phyloP scores from a whole-genome alignment of 1,140 invertebrate genomes.

The Tetranychus urticae region DNA sequence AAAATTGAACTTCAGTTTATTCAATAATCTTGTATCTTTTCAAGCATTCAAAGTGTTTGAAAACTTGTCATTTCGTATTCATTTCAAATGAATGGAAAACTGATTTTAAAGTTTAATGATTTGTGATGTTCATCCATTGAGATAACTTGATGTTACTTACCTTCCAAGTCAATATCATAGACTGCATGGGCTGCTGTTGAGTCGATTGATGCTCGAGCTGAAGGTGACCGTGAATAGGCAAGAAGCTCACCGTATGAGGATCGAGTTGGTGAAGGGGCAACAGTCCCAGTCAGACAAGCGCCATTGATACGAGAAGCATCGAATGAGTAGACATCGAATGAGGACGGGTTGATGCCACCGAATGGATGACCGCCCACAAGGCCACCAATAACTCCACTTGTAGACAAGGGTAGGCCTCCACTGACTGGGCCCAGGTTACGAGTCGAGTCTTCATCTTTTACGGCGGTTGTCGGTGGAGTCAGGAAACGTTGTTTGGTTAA shows the following conservation, averaged over 20 bases:
- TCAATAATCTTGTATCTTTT: no score
- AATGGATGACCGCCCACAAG: not conserved
- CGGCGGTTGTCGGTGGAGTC: not conserved
- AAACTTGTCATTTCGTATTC: no score
- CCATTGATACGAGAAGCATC: not conserved
- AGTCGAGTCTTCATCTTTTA: not conserved
- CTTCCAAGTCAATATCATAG: not conserved
- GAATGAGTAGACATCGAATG: not conserved
- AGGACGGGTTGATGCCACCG: not conserved
- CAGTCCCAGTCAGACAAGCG: not conserved
- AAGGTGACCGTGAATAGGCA: slow-evolving; percentile 3
- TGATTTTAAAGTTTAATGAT: no score
- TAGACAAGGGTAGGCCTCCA: no score
- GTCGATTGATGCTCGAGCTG: slow-evolving; percentile 5
- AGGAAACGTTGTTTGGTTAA: slow-evolving; percentile 7
- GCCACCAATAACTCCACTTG: not conserved
- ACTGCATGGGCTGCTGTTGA: slow-evolving; percentile 5
- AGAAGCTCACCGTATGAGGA: slow-evolving; percentile 7
- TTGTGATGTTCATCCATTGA: no score
- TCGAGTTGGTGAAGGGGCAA: slow-evolving; percentile 2
- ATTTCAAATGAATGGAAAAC: no score
- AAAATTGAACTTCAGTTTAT: no score
- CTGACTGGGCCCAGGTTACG: not conserved
- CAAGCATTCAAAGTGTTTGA: no score
- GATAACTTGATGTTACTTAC: not conserved